Base-by-base conservation (phyloP, 2,113 vertebrate genomes). In the Oceanodroma tethys region DNA sequence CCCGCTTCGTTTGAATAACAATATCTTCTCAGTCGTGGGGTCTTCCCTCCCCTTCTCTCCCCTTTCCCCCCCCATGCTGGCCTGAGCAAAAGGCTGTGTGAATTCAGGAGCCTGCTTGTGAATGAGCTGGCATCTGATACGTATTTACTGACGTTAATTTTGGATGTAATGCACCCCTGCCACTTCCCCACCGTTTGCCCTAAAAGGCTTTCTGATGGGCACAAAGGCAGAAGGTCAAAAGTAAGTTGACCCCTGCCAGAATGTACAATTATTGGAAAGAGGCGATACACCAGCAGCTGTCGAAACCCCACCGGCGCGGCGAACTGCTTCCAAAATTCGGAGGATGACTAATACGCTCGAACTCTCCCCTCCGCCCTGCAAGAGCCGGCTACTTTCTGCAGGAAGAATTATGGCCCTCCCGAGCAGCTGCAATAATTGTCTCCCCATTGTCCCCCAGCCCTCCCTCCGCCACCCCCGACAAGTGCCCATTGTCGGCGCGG, bases 361-460 rank as follows among this genome's bases (percentile, higher is more conserved):
- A 97, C 96, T 90, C 94, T 96, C 96, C 93, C 97, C 97, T 96
- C 94, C 94, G 55, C 96, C 95, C 93, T 7, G 88, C 81, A 0
- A 95, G 94, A 91, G 95, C 96, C 67, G 53, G 72, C 94, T 96
- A 86, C 96, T 95, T 96, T 17, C 97, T 95, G 96, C 94, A 93
- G 97, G 97, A 98, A 98, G 98, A 98, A 97, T 98, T 93, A 97
- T 94, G 67, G 95, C 97, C 97, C 97, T 98, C 98, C 95, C 84
- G 72, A 98, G 98, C 98, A 99, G 98, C 98, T 99, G 98, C 98
- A 98, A 98, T 98, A 98, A 98, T 98, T 98, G 98, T 98, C 98
- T 96, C 50, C 89, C 97, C 81, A 98, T 98, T 99, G 98, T 99
- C 93, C 83, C 43, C 55, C 78, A 36, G 98, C 97, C 98, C 98